Evolutionary conservation across 2,113 vertebrate genomes (phyloP), one percentile per base, ranked within the genome.

Genomic region (Trematomus loennbergii): DNA sequence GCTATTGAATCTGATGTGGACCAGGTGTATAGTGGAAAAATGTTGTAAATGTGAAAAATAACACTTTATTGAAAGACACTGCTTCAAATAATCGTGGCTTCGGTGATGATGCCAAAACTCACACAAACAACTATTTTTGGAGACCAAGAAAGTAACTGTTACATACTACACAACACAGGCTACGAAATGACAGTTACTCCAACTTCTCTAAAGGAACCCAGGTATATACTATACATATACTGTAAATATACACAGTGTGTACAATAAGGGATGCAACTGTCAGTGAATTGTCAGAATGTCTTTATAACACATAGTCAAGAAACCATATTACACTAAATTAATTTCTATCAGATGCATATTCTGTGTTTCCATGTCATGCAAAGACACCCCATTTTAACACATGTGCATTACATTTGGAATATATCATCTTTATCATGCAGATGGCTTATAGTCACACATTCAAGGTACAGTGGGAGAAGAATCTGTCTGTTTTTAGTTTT

Each of bases 161-260:
- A 67, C 9, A 29, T 17, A 16, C 7, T 7, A 68, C 57, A 76
- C 33, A n/a, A 33, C 15, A 63, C 67, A 75, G 68, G 46, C 73
- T 11, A 52, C 25, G 66, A 59, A 15, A 12, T 29, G 45, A 75
- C 48, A 73, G 9, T 59, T 22, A n/a, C 62, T 70, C 29, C 48
- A 12, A 64, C 52, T 45, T 81, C 53, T 63, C 36, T 49, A 17
- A 62, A 17, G 53, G 54, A 81, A 78, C 53, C 75, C 70, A 76
- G 70, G 77, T 65, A 69, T 67, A 45, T 62, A 40, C 8, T 54
- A 29, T 58, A 83, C 22, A 40, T 63, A 46, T 40, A 70, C 40
- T 57, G 53, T 79, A 76, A 79, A 71, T 83, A 76, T 45, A 53
- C 11, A 62, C 20, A 70, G 40, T 54, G 54, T 78, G 59, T 72